Base-by-base conservation (phyloP, 2,888 invertebrate species). In the Papilio gigon region DNA sequence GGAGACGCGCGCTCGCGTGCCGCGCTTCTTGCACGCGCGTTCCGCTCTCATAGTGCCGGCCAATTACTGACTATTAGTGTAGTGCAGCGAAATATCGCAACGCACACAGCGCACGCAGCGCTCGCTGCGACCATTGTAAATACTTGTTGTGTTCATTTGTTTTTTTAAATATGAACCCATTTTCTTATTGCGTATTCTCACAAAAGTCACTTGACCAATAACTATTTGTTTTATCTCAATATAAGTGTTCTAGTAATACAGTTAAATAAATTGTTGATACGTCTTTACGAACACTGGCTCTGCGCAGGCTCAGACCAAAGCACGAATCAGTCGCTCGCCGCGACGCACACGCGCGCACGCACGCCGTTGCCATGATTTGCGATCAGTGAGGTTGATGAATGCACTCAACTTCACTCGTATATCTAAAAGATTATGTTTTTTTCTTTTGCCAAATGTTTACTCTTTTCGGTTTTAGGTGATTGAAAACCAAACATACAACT, bases 31-130 rank as follows among this genome's bases (percentile, higher is more conserved):
- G 70, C 65, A 53, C 58, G 63, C 65, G 47, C 78, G 82, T 82
- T 80, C 77, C 80, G 82, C 82, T 82, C 82, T 82, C 79, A 78
- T 80, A 80, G 70, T 65, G 73, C 64, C 68, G 65, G 68, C 72
- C 73, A 63, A 47, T 68, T 63, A 63, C 58, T 37, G 27, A 30
- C 17, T 14, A 61, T 67, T 50, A 67, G 61, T 67, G 47, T 47
- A 22, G 47, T 47, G 22, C 42, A 25, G 61, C 50, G 60, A 40
- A 40, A 22, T 20, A 20, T 35, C 59, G 50, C 14, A n/a, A n/a
- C n/a, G n/a, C n/a, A n/a, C n/a, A n/a, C n/a, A n/a, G n/a, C n/a
- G n/a, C n/a, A n/a, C n/a, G n/a, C 25, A 5, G 20, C 35, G 35
- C 33, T 33, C 58, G n/a, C 37, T 35, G 37, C 37, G 4, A 37